These are phyloP conservation scores for Toxostoma redivivum DNA, from an alignment of 2,113 vertebrate species.

Conservation along the genomic window DNA sequence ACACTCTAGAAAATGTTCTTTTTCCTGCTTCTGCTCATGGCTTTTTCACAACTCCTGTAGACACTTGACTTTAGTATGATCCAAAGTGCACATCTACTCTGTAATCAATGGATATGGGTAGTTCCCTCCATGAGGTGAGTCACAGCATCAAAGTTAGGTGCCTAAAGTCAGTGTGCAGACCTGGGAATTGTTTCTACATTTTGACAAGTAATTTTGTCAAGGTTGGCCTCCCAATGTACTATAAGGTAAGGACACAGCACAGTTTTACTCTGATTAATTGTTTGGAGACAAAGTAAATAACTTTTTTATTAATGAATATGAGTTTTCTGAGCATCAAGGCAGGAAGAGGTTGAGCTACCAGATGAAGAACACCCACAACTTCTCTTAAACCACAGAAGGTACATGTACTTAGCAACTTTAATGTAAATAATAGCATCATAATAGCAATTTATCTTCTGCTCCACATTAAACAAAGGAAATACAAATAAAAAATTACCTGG, in stretches of 20 bases:
- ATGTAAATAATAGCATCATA: background rate
- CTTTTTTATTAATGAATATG: background rate
- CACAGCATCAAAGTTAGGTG: background rate
- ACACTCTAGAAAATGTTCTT: background rate
- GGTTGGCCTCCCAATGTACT: background rate
- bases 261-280: background rate
- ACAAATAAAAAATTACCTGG: constrained; percentile 78
- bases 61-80: background rate
- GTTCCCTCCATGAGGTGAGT: background rate
- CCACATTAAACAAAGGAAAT: background rate
- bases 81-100: background rate
- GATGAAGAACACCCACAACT: background rate
- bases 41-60: background rate
- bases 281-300: background rate
- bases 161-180: background rate
- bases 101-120: background rate
- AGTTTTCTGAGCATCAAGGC: background rate
- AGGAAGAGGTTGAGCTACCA: background rate
- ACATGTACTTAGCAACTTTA: background rate
- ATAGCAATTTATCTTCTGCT: background rate
- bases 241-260: background rate
- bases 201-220: background rate
- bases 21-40: background rate
- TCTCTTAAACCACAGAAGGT: background rate
- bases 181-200: background rate